These are phyloP conservation scores for Camponotus pennsylvanicus DNA, from an alignment of 1,140 invertebrate genomes.

Conservation along the genomic window DNA sequence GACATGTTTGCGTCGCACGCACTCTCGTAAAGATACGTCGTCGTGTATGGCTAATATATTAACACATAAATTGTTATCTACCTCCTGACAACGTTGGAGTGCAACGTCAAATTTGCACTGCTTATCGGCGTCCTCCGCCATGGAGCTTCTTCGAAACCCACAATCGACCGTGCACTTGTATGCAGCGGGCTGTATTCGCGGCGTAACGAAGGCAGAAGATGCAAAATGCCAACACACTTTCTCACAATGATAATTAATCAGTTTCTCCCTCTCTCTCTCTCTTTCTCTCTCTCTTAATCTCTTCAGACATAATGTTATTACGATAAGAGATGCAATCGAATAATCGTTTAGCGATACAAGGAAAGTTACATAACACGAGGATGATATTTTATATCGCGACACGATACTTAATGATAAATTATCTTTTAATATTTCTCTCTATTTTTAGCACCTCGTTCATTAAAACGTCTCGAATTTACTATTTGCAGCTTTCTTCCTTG, in stretches of 20 bases:
- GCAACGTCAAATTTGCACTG: constrained; percentile 81
- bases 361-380: not conserved
- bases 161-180: not conserved
- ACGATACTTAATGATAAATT: not conserved
- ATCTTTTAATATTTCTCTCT: not conserved
- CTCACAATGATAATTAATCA: not conserved
- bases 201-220: constrained; percentile 44
- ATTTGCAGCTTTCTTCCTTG: not conserved
- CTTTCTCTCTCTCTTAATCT: not conserved
- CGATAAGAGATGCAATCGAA: not conserved
- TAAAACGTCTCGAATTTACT: not conserved
- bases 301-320: not conserved
- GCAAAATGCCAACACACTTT: not conserved
- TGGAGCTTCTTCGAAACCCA: not conserved
- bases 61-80: constrained; percentile 73
- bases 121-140: constrained; percentile 77
- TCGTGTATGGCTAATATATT: constrained; percentile 77
- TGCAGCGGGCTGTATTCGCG: not conserved
- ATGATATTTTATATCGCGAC: not conserved
- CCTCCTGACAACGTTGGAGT: constrained; percentile 48
- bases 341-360: not conserved
- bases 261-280: not conserved
- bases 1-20: constrained; percentile 48
- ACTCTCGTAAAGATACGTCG: constrained; percentile 68
- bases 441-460: not conserved